Conservation (phyloP, 1,140 invertebrate genomes). For the Rhizoglyphus robini region DNA sequence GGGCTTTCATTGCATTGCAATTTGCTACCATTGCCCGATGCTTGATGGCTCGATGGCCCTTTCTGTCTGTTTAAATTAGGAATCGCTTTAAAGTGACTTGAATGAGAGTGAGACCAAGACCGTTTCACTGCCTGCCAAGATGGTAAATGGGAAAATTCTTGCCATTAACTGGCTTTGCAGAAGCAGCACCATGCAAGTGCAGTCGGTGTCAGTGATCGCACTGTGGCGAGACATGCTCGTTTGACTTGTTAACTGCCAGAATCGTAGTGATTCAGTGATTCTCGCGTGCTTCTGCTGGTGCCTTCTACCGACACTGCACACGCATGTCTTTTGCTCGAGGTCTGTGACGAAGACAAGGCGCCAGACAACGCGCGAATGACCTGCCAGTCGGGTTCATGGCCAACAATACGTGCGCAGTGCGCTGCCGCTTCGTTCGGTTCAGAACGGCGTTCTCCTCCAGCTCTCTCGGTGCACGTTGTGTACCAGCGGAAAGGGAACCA, state of each 20-base stretch:
- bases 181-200: too few relatives aligned
- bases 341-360: not conserved
- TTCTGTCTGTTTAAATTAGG: too few relatives aligned
- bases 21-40: too few relatives aligned
- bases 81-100: too few relatives aligned
- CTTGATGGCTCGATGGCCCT: too few relatives aligned
- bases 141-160: too few relatives aligned
- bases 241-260: not conserved
- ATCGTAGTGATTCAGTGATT: not conserved
- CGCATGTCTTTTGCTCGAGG: not conserved
- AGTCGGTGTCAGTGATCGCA: not conserved
- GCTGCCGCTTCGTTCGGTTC: too few relatives aligned
- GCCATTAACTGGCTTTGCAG: too few relatives aligned
- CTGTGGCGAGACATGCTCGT: not conserved
- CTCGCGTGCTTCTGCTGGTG: not conserved
- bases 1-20: too few relatives aligned
- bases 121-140: too few relatives aligned
- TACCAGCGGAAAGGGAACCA: conserved; percentile 7
- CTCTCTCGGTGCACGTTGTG: conserved; percentile 1
- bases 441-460: too few relatives aligned
- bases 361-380: conserved; percentile 1
- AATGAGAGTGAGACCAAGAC: not conserved
- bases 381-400: conserved; percentile 1
- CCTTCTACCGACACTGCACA: not conserved
- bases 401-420: not conserved